Evolutionary conservation across 2,797 vertebrate species (phyloP).

Genomic region (Myioborus miniatus): DNA sequence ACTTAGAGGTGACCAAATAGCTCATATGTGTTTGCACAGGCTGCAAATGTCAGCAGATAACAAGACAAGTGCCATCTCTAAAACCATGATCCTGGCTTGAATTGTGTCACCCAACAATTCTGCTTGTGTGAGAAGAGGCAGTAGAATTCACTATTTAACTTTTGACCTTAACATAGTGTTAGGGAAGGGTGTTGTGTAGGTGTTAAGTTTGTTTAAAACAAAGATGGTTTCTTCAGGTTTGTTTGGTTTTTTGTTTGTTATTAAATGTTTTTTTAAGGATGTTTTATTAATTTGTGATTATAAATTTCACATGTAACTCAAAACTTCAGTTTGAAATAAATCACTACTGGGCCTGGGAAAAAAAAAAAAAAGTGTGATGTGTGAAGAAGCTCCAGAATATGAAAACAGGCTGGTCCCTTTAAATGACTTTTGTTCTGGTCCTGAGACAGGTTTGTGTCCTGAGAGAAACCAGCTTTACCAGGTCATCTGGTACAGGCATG

Average conservation of each 20-base stretch:
- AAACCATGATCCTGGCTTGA: background rate
- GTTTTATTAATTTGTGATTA: background rate
- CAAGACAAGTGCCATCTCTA: background rate
- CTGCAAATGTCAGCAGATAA: background rate
- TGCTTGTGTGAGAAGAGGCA: background rate
- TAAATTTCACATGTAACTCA: background rate
- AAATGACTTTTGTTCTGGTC: background rate
- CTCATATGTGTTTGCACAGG: background rate
- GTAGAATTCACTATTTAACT: background rate
- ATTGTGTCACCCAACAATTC: background rate
- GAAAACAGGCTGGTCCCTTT: background rate
- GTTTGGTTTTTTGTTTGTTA: background rate
- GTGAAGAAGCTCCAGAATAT: background rate
- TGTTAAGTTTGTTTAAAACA: background rate
- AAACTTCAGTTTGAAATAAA: background rate
- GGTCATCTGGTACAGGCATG: background rate
- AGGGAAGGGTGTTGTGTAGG: background rate
- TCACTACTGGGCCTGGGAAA: background rate
- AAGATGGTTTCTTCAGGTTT: background rate
- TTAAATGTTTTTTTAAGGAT: background rate
- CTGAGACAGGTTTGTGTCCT: background rate
- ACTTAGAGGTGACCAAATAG: background rate
- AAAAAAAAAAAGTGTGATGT: rapidly evolving
- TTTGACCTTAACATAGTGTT: background rate
- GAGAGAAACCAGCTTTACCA: background rate